A percentile compares a stretch with the other conserved stretches of the same genome.
Conservation (phyloP, 2,797 vertebrate species). For the Octomys mimax region DNA sequence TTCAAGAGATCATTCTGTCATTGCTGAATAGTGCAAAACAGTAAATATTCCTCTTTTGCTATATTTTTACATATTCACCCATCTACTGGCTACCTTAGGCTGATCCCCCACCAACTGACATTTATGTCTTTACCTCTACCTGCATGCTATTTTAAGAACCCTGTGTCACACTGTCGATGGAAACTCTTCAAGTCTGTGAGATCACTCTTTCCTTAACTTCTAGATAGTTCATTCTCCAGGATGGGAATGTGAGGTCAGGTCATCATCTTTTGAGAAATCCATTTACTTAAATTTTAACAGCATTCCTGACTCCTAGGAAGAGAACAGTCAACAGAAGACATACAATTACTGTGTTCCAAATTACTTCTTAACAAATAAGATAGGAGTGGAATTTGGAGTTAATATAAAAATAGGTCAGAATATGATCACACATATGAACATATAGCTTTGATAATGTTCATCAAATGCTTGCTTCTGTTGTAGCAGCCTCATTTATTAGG, state of each 20-base stretch:
- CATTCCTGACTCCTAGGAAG: conserved; percentile 7
- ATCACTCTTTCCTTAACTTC: neutral
- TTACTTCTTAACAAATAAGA: conserved; percentile 63
- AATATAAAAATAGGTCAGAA: conserved; percentile 47
- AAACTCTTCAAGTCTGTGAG: neutral
- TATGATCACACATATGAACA: neutral
- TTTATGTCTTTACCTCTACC: neutral
- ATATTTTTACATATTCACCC: neutral
- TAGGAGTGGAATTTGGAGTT: neutral
- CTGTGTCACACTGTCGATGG: neutral
- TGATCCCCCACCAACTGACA: neutral
- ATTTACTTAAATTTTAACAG: neutral
- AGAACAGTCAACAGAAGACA: neutral
- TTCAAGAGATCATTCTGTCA: neutral
- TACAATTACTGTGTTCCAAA: conserved; percentile 45
- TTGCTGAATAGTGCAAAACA: neutral
- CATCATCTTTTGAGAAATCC: neutral
- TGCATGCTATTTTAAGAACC: neutral
- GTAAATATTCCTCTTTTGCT: neutral
- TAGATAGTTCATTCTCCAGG: neutral
- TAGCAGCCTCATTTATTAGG: neutral
- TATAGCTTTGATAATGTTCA: conserved; percentile 45
- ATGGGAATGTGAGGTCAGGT: neutral
- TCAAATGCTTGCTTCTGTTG: conserved; percentile 37
- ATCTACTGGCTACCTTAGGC: neutral